These are phyloP conservation scores for Pseudeuparius sepicola DNA, from an alignment of 2,888 invertebrate genomes.

Conservation along the genomic window DNA sequence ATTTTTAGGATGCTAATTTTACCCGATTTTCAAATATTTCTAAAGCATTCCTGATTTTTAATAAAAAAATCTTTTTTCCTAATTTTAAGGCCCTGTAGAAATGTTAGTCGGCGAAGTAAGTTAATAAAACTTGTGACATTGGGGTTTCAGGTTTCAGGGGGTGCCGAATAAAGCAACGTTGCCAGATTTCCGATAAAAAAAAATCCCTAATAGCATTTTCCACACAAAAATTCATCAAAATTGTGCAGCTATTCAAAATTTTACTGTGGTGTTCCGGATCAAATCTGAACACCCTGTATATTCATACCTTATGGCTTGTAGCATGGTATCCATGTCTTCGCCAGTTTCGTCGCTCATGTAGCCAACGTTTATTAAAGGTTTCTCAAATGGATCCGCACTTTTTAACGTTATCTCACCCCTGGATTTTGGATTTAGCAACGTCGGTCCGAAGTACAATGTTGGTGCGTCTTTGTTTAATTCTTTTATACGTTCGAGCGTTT, in stretches of 20 bases:
- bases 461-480: conserved; percentile 17
- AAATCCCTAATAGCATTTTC: not conserved
- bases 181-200: too few species aligned
- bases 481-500: conserved; percentile 16
- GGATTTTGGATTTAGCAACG: conserved; percentile 40
- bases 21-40: too few species aligned
- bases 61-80: too few species aligned
- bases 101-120: too few species aligned
- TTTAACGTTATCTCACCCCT: conserved; percentile 46
- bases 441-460: conserved; percentile 17
- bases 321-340: conserved; percentile 42
- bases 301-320: conserved; percentile 39
- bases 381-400: conserved; percentile 46
- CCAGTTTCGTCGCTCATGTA: conserved; percentile 49
- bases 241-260: not conserved
- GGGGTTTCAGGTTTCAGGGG: too few species aligned
- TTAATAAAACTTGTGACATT: too few species aligned
- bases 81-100: too few species aligned
- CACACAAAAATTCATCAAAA: not conserved
- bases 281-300: too few species aligned
- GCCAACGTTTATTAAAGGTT: conserved; percentile 52
- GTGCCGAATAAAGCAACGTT: too few species aligned
- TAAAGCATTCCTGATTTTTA: too few species aligned
- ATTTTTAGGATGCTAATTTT: too few species aligned
- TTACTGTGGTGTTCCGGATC: not conserved